These are phyloP conservation scores for Orthosia incerta DNA, from an alignment of 2,888 invertebrate species.

Conservation along the genomic window DNA sequence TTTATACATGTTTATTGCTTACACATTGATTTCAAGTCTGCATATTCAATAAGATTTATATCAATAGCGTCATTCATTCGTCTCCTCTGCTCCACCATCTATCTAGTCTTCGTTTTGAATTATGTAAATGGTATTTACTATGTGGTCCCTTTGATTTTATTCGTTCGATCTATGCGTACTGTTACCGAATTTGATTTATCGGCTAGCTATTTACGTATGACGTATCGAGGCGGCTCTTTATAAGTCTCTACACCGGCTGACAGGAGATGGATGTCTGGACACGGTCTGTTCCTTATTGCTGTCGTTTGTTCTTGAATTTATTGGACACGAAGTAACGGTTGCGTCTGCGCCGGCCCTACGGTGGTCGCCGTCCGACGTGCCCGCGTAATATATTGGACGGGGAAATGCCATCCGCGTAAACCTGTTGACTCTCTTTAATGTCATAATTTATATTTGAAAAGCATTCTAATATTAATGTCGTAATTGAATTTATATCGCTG, in stretches of 20 bases:
- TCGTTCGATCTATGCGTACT: constrained; percentile 73
- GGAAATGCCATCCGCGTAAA: constrained; percentile 79
- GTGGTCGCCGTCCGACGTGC: constrained; percentile 73
- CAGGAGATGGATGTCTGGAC: constrained; percentile 86
- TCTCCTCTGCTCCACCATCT: constrained; percentile 71
- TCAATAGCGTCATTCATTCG: constrained; percentile 77
- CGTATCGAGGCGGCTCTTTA: constrained; percentile 78
- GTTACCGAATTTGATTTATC: constrained; percentile 85
- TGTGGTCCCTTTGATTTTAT: constrained; percentile 78
- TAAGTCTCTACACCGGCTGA: constrained; percentile 75
- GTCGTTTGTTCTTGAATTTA: constrained; percentile 88
- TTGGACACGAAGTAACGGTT: constrained; percentile 88
- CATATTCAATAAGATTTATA: constrained; percentile 75
- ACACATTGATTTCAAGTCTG: constrained; percentile 73
- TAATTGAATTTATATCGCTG: constrained; percentile 74
- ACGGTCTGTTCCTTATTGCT: constrained; percentile 83
- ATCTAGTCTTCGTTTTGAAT: constrained; percentile 77
- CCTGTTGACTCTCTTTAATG: constrained; percentile 81
- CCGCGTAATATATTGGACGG: constrained; percentile 78
- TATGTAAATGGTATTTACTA: constrained; percentile 80
- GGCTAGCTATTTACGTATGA: constrained; percentile 75
- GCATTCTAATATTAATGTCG: constrained; percentile 69
- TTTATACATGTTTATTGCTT: constrained; percentile 75
- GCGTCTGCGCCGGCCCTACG: constrained; percentile 74
- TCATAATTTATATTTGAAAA: constrained; percentile 79